Base-by-base conservation (phyloP, 1,140 invertebrate genomes). In the Dreissena rostriformis region DNA sequence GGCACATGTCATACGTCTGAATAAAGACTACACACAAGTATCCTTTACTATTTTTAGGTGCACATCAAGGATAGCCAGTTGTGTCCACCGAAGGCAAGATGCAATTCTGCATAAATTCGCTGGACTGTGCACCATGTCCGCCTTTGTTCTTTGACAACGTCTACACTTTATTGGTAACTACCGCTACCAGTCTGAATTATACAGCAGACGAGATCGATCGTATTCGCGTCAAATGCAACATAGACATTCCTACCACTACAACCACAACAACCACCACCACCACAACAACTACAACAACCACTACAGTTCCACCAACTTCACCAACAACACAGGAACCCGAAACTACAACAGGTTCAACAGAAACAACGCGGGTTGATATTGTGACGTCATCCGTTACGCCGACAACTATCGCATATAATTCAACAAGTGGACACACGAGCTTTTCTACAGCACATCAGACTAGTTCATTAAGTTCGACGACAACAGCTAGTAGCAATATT, bases 61-160 rank as follows among this genome's bases (percentile, higher is more conserved):
- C 39, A 5, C 2, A 39, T 39, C 39, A 39, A 39, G 39, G 39
- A 39, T 39, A 39, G 39, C 39, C 39, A 5, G 2, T 39, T 39
- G 39, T 39, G 39, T 39, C 8, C 2, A 39, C 39, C 2, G 8
- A 39, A 39, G 39, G 57, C 57, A 61, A 61, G 11, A 61, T 61
- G 57, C 17, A 11, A 2, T 24, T 61, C 17, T 61, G 57, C 12
- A n/a, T 61, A n/a, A 12, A 61, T 24, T 61, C 57, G 2, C 57
- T 2, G 57, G 57, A 61, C 57, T 61, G 57, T 61, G 57, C 57
- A 12, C 57, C 57, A 24, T 61, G 57, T 61, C 57, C 57, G 57
- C 57, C 57, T n/a, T 19, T 61, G 17, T 61, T 61, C 57, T n/a
- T 61, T 24, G 57, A 61, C 17, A 12, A 24, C 57, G 57, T 24